Evolutionary conservation across 2,113 vertebrate species (phyloP).

Genomic region (Salvelinus sp.): DNA sequence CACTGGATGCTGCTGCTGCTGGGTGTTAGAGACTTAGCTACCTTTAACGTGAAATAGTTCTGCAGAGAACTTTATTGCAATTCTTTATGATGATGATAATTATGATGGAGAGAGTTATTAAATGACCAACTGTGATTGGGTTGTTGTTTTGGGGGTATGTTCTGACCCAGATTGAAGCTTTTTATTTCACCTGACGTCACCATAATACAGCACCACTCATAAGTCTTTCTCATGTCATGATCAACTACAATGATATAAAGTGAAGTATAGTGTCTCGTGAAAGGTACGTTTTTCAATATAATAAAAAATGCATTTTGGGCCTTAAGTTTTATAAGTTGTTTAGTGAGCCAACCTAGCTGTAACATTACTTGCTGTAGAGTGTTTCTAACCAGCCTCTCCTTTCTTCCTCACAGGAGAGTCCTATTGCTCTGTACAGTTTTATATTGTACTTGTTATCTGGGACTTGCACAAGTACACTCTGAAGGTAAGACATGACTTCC

Average conservation of each 20-base stretch:
- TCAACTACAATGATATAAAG: not conserved
- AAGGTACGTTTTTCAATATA: not conserved
- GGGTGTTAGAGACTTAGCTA: not conserved
- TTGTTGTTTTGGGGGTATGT: not conserved
- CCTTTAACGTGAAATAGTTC: not conserved
- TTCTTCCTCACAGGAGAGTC: constrained; percentile 81
- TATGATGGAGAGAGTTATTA: not conserved
- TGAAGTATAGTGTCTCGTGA: too few relatives aligned
- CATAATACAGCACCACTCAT: too few relatives aligned
- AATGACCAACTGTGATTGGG: not conserved
- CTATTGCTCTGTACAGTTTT: constrained; percentile 89
- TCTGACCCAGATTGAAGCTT: too few relatives aligned
- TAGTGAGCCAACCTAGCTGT: not conserved
- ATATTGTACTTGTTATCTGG: constrained; percentile 89
- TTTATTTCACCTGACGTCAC: too few relatives aligned
- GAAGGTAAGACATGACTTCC: constrained; percentile 82
- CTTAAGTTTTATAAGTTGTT: not conserved
- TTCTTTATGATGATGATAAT: not conserved
- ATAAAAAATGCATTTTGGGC: not conserved
- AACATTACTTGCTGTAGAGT: not conserved
- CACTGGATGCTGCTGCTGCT: not conserved
- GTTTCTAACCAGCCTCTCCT: constrained; percentile 21
- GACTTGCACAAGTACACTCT: constrained; percentile 87
- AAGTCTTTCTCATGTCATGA: not conserved
- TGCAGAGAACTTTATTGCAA: not conserved